These are phyloP conservation scores for Eristalinus aeneus DNA, from an alignment of 2,888 invertebrate species.

Conservation along the genomic window DNA sequence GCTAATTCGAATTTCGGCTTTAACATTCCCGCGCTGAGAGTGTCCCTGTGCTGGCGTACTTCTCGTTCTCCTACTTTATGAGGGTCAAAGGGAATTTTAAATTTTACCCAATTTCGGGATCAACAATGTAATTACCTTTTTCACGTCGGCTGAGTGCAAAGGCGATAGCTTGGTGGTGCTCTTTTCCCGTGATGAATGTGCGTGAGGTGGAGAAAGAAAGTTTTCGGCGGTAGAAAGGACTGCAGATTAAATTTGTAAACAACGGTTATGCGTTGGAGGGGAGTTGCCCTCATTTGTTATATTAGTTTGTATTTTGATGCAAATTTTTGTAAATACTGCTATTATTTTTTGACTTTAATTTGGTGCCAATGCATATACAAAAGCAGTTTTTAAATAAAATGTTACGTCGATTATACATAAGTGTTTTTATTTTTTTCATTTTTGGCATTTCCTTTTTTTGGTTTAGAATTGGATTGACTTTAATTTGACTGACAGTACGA, in stretches of 20 bases:
- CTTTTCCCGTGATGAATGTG: not conserved
- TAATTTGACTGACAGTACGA: no score
- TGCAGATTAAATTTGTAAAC: not conserved
- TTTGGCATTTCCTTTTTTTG: no score
- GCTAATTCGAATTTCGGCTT: slow-evolving; percentile 59
- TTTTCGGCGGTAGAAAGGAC: not conserved
- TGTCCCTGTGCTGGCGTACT: slow-evolving; percentile 10
- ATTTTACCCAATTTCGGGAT: slow-evolving; percentile 41
- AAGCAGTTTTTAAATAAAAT: no score
- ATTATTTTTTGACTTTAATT: no score
- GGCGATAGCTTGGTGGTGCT: not conserved
- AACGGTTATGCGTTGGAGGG: not conserved
- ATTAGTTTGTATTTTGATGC: not conserved
- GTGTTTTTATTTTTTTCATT: no score
- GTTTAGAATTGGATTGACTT: no score
- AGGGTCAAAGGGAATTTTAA: slow-evolving; percentile 56
- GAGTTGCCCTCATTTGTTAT: not conserved
- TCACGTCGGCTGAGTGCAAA: not conserved
- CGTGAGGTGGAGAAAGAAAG: not conserved
- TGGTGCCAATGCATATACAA: no score
- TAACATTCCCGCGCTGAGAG: slow-evolving; percentile 22
- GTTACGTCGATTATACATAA: no score
- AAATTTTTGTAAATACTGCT: no score
- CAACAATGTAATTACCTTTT: slow-evolving; percentile 49
- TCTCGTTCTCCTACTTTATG: slow-evolving; percentile 20